These are phyloP conservation scores for Euplagia quadripunctaria DNA, from an alignment of 2,888 invertebrate species.

Conservation along the genomic window DNA sequence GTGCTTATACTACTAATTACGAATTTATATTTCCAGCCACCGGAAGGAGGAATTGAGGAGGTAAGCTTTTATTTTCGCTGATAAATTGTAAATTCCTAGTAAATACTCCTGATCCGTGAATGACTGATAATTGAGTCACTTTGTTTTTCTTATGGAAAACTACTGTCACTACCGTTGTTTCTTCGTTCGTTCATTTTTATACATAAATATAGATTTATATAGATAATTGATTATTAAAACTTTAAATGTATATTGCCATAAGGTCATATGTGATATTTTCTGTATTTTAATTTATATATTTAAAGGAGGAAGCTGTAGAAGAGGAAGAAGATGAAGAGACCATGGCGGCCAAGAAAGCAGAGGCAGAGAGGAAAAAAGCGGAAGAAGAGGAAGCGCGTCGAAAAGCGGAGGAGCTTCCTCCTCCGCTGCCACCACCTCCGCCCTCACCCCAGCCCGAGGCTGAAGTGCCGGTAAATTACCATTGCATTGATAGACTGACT, in stretches of 20 bases:
- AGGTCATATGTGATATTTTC: no score
- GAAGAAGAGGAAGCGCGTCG: constrained; percentile 78
- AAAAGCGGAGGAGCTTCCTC: constrained; percentile 78
- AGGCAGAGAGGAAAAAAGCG: constrained; percentile 66
- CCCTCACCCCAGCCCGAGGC: constrained; percentile 78
- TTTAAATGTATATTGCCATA: no score
- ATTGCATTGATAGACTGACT: not conserved
- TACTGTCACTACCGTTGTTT: no score
- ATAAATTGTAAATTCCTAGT: not conserved
- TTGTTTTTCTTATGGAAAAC: no score
- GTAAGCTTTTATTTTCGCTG: constrained; percentile 52
- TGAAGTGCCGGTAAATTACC: constrained; percentile 68
- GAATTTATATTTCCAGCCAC: constrained; percentile 64
- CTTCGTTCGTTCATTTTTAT: no score
- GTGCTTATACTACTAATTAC: not conserved
- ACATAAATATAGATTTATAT: no score
- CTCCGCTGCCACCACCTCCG: constrained; percentile 79
- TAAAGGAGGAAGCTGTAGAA: constrained; percentile 64
- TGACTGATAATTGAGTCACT: no score
- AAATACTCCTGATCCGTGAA: not conserved
- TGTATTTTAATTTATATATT: no score
- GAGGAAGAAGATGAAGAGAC: constrained; percentile 80
- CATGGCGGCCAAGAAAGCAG: constrained; percentile 67
- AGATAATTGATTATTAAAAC: no score
- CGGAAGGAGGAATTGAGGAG: constrained; percentile 76